Conservation (phyloP, 2,113 vertebrate species). For the Carassius carassius region DNA sequence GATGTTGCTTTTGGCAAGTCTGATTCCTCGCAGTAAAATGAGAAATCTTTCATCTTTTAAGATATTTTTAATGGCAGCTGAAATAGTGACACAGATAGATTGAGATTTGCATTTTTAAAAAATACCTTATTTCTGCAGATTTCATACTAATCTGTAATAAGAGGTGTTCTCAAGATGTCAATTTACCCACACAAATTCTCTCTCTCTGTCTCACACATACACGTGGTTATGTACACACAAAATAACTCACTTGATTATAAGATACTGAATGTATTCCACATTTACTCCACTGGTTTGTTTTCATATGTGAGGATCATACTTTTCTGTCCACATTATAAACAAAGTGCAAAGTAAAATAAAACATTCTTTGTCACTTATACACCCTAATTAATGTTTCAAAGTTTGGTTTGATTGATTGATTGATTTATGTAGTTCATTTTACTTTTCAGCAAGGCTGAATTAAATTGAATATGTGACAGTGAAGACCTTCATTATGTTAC, state of each 20-base stretch:
- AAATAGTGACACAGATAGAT: constrained; percentile 28
- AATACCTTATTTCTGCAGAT: constrained; percentile 12
- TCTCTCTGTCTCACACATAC: not conserved
- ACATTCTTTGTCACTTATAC: not conserved
- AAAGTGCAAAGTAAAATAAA: not conserved
- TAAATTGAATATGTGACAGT: not conserved
- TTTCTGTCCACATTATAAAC: not conserved
- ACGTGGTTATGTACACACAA: not conserved
- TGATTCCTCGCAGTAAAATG: not conserved
- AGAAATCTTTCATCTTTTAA: constrained; percentile 26
- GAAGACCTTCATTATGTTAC: not conserved
- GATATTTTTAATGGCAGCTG: not conserved
- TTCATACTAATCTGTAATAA: constrained; percentile 3
- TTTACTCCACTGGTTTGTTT: not conserved
- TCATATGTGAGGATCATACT: not conserved
- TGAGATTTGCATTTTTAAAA: constrained; percentile 15
- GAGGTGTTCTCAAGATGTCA: constrained; percentile 4
- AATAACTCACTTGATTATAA: not conserved
- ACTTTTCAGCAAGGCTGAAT: too few relatives aligned
- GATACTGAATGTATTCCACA: not conserved
- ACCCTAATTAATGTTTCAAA: not conserved
- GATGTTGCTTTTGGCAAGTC: constrained; percentile 32
- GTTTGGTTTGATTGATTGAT: not conserved
- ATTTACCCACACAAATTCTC: not conserved
- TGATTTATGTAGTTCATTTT: too few relatives aligned